Evolutionary conservation across 1,140 invertebrate species (phyloP).

Genomic region (Drosophila neocordata): DNA sequence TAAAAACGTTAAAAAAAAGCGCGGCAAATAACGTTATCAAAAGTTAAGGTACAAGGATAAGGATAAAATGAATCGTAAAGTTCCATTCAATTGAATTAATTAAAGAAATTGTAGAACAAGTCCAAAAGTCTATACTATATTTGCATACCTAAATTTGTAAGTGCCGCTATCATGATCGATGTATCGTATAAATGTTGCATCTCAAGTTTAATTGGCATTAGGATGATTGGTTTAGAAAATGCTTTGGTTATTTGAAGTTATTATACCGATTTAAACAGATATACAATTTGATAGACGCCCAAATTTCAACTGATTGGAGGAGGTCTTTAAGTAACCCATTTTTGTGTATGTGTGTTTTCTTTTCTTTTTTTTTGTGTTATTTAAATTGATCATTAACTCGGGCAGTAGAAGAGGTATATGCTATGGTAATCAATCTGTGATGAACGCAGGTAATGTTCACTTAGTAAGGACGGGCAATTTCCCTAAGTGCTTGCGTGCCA

Average conservation of each 20-base stretch:
- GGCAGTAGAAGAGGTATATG: slow-evolving; percentile 11
- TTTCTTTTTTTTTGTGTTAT: background rate
- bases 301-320: slow-evolving; percentile 9
- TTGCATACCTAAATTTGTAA: background rate
- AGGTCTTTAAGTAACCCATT: slow-evolving; percentile 5
- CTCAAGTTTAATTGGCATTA: background rate
- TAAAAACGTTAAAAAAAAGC: no score
- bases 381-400: slow-evolving; percentile 9
- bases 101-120: no score
- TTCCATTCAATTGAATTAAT: no score
- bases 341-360: background rate
- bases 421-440: slow-evolving; percentile 75
- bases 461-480: slow-evolving; percentile 57
- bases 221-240: background rate
- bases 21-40: no score
- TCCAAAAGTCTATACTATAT: background rate
- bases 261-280: background rate
- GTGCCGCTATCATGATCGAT: background rate
- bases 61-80: no score
- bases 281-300: slow-evolving; percentile 8
- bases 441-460: slow-evolving; percentile 56
- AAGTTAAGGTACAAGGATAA: no score
- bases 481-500: slow-evolving; percentile 68
- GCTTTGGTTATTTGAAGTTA: background rate
- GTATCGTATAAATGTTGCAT: background rate